Conservation (phyloP, 1,140 invertebrate species). For the Drosophila gunungcola region DNA sequence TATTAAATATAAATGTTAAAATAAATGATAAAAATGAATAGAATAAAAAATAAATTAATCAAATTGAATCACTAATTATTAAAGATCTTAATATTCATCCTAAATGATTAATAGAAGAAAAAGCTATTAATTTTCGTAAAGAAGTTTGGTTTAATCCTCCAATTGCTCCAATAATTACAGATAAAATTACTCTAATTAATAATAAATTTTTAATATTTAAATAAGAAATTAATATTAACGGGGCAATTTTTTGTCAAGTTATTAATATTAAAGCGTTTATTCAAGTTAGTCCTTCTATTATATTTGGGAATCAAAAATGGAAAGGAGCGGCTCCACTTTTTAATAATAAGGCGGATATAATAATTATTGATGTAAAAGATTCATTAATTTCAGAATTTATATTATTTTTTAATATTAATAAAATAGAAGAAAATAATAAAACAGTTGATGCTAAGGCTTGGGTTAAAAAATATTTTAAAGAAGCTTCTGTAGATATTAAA, state of each 20-base stretch:
- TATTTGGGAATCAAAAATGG: constrained; percentile 86
- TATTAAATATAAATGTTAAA: constrained; percentile 85
- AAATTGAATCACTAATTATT: constrained; percentile 83
- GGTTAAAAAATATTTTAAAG: constrained; percentile 86
- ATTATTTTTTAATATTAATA: constrained; percentile 82
- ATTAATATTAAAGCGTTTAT: too few species aligned
- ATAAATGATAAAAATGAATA: constrained; percentile 84
- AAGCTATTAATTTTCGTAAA: too few species aligned
- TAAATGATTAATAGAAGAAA: too few species aligned
- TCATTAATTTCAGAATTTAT: constrained; percentile 51
- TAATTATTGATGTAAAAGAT: constrained; percentile 46
- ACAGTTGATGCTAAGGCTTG: constrained; percentile 85
- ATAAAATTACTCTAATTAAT: too few species aligned
- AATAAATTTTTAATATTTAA: too few species aligned
- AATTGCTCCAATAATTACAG: too few species aligned
- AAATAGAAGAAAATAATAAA: too few species aligned
- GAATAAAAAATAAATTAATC: constrained; percentile 84
- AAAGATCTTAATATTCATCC: constrained; percentile 85
- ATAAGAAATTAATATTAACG: too few species aligned
- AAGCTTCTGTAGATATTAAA: constrained; percentile 83
- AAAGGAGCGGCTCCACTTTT: constrained; percentile 85
- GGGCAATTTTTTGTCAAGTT: too few species aligned
- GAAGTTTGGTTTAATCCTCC: too few species aligned
- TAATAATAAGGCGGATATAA: constrained; percentile 77
- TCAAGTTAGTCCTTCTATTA: constrained; percentile 85